These are phyloP conservation scores for Thymallus thymallus DNA, from an alignment of 2,113 vertebrate species.

Conservation along the genomic window DNA sequence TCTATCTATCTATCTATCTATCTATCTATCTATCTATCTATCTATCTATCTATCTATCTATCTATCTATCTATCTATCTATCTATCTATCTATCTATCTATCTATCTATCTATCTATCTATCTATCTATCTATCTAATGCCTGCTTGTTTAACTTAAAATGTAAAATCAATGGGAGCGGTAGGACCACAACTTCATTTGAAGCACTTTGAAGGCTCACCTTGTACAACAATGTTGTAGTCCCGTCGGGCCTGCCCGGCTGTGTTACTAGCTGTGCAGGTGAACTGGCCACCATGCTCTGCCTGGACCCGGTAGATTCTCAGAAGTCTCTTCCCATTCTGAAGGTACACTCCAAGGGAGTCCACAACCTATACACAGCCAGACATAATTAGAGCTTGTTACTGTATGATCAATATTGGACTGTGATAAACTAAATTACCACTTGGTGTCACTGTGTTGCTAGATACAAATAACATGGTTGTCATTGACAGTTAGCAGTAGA, in stretches of 20 bases:
- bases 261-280: slow-evolving; percentile 77
- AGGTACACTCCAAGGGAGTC: slow-evolving; percentile 64
- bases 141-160: not conserved
- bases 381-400: slow-evolving; percentile 56
- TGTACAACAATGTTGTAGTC: slow-evolving; percentile 77
- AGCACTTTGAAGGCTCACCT: slow-evolving; percentile 63
- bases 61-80: too few relatives aligned
- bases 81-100: too few relatives aligned
- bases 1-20: too few relatives aligned
- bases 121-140: too few relatives aligned
- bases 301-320: slow-evolving; percentile 77
- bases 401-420: slow-evolving; percentile 9
- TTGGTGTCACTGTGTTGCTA: slow-evolving; percentile 14
- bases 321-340: slow-evolving; percentile 69
- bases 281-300: slow-evolving; percentile 77
- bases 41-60: too few relatives aligned
- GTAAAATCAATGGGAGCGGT: too few relatives aligned
- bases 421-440: slow-evolving; percentile 46
- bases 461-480: not conserved
- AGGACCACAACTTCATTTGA: not conserved
- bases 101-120: too few relatives aligned
- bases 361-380: slow-evolving; percentile 61
- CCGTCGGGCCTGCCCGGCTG: slow-evolving; percentile 70
- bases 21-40: too few relatives aligned
- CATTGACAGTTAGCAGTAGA: not conserved